Conservation (phyloP, 2,888 invertebrate genomes). For the Cephus sareptanus region DNA sequence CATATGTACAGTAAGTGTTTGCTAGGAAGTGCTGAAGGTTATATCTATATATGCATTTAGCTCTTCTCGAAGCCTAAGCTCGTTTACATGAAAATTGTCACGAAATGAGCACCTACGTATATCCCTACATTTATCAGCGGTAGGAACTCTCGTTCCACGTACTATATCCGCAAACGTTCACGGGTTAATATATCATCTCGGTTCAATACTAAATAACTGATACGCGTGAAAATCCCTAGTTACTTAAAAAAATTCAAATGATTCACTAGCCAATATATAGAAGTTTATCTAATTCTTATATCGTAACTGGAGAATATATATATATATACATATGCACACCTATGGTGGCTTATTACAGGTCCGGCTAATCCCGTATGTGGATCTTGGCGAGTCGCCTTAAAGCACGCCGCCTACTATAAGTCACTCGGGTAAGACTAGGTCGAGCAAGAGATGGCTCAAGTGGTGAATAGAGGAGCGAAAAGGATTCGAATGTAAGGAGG, state of each 20-base stretch:
- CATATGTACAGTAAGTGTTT: neutral
- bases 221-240: neutral
- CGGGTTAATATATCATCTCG: neutral
- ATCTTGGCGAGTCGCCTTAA: conserved; percentile 15
- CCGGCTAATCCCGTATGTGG: neutral
- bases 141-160: neutral
- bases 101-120: neutral
- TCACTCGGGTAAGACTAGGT: conserved; percentile 7
- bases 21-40: neutral
- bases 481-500: neutral
- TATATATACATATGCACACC: neutral
- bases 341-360: neutral
- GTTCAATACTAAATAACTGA: neutral
- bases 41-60: neutral
- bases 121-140: neutral
- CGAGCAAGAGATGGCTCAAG: neutral
- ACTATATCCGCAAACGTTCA: neutral
- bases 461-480: neutral
- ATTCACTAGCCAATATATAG: neutral
- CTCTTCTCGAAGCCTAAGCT: neutral
- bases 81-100: neutral
- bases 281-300: neutral
- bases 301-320: neutral
- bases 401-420: conserved; percentile 24
- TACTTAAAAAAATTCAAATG: neutral